Base-by-base conservation (phyloP, 2,797 vertebrate species). In the Aeoliscus strigatus region DNA sequence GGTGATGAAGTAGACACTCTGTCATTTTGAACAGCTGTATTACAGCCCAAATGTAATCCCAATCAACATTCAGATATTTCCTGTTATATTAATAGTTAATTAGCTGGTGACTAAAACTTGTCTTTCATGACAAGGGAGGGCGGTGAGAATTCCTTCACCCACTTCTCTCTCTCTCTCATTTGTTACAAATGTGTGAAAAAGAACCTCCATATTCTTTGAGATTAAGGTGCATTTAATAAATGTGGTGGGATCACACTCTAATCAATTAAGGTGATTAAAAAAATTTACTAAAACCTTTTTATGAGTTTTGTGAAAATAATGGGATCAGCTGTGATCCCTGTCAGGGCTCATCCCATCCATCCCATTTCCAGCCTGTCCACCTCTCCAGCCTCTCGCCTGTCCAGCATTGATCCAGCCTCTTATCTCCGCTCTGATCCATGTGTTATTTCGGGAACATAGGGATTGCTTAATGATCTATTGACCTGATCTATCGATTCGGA, bases 401-500 rank as follows among this genome's bases (percentile, higher is more conserved):
- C 68, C 66, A 34, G 42, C 59, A 83, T 83, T 70, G 83, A 87
- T 80, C 67, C 38, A 44, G 12, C 57, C 70, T 84, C 75, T 85
- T 86, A 88, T 88, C 85, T 77, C 44, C 47, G 59, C 77, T 75
- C 79, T 77, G 75, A 85, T 87, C 86, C 68, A 73, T 63, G 69
- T 85, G 83, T 87, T 87, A 85, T 84, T 86, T 81, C 57, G 48
- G 74, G 65, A 79, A 73, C 66, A 58, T 68, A 70, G 83, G 84
- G 81, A 84, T 87, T 83, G 78, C 70, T 64, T 80, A 88, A 86
- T 84, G 82, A 88, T 88, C 83, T 88, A 85, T 86, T 76, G 85
- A 87, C 66, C 68, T 9, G 39, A 76, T 56, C 44, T 56, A 79
- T 84, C 26, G 79, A 85, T 75, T 73, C 32, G 43, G 71, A 79